These are phyloP conservation scores for Platynereis dumerilii DNA, from an alignment of 2,888 invertebrate genomes.

Conservation along the genomic window DNA sequence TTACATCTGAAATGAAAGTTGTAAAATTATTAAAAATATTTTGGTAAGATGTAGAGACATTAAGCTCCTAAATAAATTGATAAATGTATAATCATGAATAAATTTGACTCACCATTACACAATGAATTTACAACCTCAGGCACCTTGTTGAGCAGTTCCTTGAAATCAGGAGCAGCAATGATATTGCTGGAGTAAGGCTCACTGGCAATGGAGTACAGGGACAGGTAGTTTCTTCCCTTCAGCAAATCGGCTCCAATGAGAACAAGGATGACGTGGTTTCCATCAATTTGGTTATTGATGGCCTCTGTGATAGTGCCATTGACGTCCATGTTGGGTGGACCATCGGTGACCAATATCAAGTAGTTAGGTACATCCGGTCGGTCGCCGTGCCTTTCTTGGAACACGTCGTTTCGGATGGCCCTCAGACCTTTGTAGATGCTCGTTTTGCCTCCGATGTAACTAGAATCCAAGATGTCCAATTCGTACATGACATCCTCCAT, in stretches of 20 bases:
- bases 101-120: slow-evolving; percentile 37
- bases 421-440: slow-evolving; percentile 55
- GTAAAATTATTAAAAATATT: no score
- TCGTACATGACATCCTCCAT: slow-evolving; percentile 28
- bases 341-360: slow-evolving; percentile 55
- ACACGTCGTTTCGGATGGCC: slow-evolving; percentile 44
- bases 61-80: no score
- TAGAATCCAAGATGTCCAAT: slow-evolving; percentile 40
- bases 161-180: slow-evolving; percentile 36
- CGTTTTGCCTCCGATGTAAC: slow-evolving; percentile 50
- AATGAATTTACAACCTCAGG: slow-evolving; percentile 29
- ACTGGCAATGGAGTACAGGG: slow-evolving; percentile 35
- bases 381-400: slow-evolving; percentile 48
- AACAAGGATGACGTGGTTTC: slow-evolving; percentile 46
- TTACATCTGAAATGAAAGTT: slow-evolving; percentile 41
- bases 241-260: slow-evolving; percentile 49
- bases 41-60: no score
- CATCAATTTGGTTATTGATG: slow-evolving; percentile 49
- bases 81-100: no score
- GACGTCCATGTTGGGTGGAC: slow-evolving; percentile 48
- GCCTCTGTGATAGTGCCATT: slow-evolving; percentile 49
- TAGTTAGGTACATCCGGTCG: slow-evolving; percentile 48
- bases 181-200: slow-evolving; percentile 36
- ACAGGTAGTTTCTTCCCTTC: slow-evolving; percentile 38
- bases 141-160: slow-evolving; percentile 24